Evolutionary conservation across 2,888 invertebrate genomes (phyloP), one percentile per base, ranked within the genome.

Genomic region (Linyphia triangularis): DNA sequence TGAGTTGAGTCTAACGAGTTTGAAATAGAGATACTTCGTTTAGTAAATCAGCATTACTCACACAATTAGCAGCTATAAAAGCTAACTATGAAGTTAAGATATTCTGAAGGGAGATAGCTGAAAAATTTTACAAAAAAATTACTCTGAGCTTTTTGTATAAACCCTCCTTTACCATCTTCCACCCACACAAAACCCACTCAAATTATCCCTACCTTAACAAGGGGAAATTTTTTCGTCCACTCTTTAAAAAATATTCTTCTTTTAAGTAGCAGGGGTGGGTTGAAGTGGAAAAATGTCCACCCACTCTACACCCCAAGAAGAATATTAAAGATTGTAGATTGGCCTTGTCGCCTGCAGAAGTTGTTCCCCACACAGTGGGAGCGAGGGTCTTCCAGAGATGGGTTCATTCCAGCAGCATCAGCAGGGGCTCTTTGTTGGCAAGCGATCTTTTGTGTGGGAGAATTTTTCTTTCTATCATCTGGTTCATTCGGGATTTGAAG

Each of bases 321-420:
- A 26, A 77, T 77, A 77, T 63, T 77, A 63, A 26, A 30, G 24
- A 33, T 61, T 37, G 59, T 40, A 77, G 77, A 77, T 77, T 63
- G 77, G 37, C 77, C 63, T 24, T 77, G 77, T 77, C 77, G 61
- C 33, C 63, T 26, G 28, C 77, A 77, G 77, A n/a, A 33, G 24
- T 24, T 59, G 2, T 30, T 24, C n/a, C 13, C 30, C n/a, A 5
- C 19, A n/a, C 40, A 6, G 22, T 9, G 33, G 59, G 13, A 13
- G 33, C 26, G 69, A 28, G 65, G 30, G 6, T 43, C 30, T 61
- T 40, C 16, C 16, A 33, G 33, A 30, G 75, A 75, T 59, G 75
- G 37, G 33, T 59, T 77, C 77, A 37, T 37, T 61, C 33, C 33
- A 59, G 10, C 33, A 75, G 24, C 61, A 61, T 19, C 26, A 26